These are phyloP conservation scores for Melieria omissa DNA, from an alignment of 2,888 invertebrate species.

Conservation along the genomic window DNA sequence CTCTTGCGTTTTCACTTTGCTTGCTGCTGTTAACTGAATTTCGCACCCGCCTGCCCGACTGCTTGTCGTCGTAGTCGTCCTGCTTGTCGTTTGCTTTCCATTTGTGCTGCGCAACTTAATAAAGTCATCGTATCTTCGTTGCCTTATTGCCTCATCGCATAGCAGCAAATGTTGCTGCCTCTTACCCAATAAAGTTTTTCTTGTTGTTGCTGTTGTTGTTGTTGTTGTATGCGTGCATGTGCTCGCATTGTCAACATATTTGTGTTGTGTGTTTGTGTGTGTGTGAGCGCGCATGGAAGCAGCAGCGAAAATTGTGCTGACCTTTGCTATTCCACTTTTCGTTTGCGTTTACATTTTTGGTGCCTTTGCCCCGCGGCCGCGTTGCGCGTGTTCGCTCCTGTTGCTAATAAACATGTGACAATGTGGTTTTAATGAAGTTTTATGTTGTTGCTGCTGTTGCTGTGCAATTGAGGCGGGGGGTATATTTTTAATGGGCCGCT, in stretches of 20 bases:
- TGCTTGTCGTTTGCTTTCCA: not conserved
- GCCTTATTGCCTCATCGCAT: not conserved
- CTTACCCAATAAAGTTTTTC: not conserved
- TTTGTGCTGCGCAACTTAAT: constrained; percentile 29
- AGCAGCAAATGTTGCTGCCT: not conserved
- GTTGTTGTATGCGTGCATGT: constrained; percentile 11
- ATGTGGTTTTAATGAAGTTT: constrained; percentile 42
- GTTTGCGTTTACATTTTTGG: constrained; percentile 10
- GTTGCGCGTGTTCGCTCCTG: not conserved
- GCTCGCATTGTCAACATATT: not conserved
- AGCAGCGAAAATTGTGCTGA: constrained; percentile 6
- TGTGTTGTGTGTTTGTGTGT: not conserved
- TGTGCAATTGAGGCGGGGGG: not conserved
- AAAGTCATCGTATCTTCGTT: constrained; percentile 32
- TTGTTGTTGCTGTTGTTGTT: constrained; percentile 16
- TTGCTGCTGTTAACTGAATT: too few species aligned
- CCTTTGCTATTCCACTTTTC: constrained; percentile 2
- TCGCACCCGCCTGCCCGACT: too few species aligned
- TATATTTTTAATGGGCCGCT: constrained; percentile 16
- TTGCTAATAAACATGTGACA: constrained; percentile 40
- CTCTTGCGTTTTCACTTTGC: too few species aligned
- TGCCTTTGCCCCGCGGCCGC: not conserved
- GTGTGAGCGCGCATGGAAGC: not conserved
- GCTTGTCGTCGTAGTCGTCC: not conserved
- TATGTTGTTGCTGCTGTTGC: constrained; percentile 26